These are phyloP conservation scores for Atethmia centrago DNA, from an alignment of 2,888 invertebrate species.

Conservation along the genomic window DNA sequence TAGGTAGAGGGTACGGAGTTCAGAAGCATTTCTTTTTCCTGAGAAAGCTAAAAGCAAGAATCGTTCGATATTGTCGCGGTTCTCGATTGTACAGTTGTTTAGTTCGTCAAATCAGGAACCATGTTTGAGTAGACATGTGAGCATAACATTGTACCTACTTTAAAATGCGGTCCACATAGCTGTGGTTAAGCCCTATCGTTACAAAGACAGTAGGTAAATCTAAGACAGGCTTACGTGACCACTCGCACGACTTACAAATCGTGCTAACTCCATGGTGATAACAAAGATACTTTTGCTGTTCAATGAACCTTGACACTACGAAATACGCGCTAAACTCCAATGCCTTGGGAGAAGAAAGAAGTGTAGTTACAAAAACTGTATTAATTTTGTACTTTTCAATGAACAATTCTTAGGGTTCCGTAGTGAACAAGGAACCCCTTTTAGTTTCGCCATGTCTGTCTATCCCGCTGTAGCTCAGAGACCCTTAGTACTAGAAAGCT, in stretches of 20 bases:
- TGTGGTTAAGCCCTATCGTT: constrained; percentile 46
- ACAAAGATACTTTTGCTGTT: constrained; percentile 49
- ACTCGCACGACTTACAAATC: constrained; percentile 58
- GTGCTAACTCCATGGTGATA: constrained; percentile 41
- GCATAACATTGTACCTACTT: neutral
- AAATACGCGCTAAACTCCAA: constrained; percentile 40
- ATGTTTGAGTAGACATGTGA: constrained; percentile 1
- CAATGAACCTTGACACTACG: constrained; percentile 53
- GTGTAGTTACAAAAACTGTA: neutral
- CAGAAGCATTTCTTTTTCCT: neutral
- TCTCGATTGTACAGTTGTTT: neutral
- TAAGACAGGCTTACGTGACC: constrained; percentile 65
- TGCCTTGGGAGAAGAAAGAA: constrained; percentile 14
- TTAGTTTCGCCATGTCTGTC: no score
- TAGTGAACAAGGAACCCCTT: no score
- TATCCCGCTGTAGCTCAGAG: no score
- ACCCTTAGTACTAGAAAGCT: no score
- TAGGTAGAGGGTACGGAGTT: no score
- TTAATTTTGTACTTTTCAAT: neutral
- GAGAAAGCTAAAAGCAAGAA: neutral
- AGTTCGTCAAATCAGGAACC: constrained; percentile 10
- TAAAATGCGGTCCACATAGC: constrained; percentile 29
- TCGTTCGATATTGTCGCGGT: no score
- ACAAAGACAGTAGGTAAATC: constrained; percentile 38
- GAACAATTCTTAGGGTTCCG: neutral